These are phyloP conservation scores for Acipenser transmontanus DNA, from an alignment of 2,797 vertebrate genomes.

Conservation along the genomic window DNA sequence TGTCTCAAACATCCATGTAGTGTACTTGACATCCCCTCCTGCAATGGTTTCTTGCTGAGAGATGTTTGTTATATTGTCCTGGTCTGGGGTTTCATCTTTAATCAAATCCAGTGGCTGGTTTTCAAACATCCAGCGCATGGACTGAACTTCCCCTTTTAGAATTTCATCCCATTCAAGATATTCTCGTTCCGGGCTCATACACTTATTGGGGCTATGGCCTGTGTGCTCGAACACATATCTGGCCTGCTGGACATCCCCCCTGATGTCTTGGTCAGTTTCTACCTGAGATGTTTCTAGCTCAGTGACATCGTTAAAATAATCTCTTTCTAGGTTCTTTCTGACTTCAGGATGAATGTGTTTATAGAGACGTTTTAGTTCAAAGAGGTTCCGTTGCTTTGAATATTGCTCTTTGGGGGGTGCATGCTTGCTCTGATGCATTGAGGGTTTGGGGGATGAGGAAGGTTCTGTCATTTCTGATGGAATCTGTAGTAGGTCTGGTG, in stretches of 20 bases:
- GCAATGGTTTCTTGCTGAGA: conserved; percentile 69
- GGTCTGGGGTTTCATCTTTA: conserved; percentile 56
- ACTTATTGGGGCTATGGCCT: conserved; percentile 47
- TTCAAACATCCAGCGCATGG: conserved; percentile 79
- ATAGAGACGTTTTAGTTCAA: conserved; percentile 75
- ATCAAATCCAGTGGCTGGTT: conserved; percentile 75
- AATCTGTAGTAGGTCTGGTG: conserved; percentile 66
- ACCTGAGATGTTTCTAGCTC: conserved; percentile 51
- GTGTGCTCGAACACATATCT: conserved; percentile 66
- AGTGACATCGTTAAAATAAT: conserved; percentile 60
- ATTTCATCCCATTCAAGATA: conserved; percentile 74
- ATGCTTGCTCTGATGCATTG: conserved; percentile 40
- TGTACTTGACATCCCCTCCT: conserved; percentile 71
- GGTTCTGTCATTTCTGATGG: conserved; percentile 49
- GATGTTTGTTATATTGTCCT: conserved; percentile 50
- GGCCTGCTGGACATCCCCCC: conserved; percentile 62
- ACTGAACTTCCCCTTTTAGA: conserved; percentile 73
- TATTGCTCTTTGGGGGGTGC: conserved; percentile 60
- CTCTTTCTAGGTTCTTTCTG: conserved; percentile 72
- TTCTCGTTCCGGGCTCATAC: conserved; percentile 63
- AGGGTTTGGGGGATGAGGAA: conserved; percentile 60
- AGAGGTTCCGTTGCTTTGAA: conserved; percentile 68
- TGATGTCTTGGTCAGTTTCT: conserved; percentile 44
- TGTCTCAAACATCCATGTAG: conserved; percentile 83
- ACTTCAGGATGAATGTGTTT: conserved; percentile 78